Conservation (phyloP, 1,140 invertebrate species). For the Epicauta chinensis region DNA sequence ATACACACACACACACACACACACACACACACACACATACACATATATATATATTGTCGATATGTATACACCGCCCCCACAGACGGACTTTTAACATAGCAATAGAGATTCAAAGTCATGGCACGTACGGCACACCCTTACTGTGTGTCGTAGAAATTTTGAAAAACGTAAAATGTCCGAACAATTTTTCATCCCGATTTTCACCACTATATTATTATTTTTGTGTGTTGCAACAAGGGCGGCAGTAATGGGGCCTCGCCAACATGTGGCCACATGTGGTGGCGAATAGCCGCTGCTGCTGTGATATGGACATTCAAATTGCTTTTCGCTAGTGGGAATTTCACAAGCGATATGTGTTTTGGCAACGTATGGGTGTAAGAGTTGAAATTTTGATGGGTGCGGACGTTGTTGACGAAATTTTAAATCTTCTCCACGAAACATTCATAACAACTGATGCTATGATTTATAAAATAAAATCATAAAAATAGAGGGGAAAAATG, state of each 20-base stretch:
- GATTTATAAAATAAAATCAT: too few species aligned
- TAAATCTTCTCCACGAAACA: too few species aligned
- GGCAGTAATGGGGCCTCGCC: constrained; percentile 32
- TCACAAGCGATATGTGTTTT: too few species aligned
- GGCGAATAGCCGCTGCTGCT: constrained; percentile 23
- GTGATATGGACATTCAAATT: constrained; percentile 26
- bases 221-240: constrained; percentile 23
- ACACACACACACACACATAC: too few species aligned
- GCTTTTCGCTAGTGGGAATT: neutral
- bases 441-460: too few species aligned
- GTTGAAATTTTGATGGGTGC: too few species aligned
- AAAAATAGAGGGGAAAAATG: too few species aligned
- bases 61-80: constrained; percentile 1
- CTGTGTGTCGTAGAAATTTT: constrained; percentile 22
- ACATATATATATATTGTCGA: neutral
- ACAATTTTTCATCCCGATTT: constrained; percentile 43
- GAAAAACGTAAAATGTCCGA: constrained; percentile 39
- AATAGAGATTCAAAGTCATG: constrained; percentile 17
- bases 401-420: too few species aligned
- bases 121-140: constrained; percentile 38
- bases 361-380: too few species aligned
- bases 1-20: too few species aligned
- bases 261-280: constrained; percentile 36
- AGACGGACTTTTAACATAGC: neutral
- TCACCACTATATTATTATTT: constrained; percentile 40